A percentile compares a stretch with the other conserved stretches of the same genome.
phyloP scores from a whole-genome alignment of 2,113 vertebrate genomes.

The Miniopterus natalensis region DNA sequence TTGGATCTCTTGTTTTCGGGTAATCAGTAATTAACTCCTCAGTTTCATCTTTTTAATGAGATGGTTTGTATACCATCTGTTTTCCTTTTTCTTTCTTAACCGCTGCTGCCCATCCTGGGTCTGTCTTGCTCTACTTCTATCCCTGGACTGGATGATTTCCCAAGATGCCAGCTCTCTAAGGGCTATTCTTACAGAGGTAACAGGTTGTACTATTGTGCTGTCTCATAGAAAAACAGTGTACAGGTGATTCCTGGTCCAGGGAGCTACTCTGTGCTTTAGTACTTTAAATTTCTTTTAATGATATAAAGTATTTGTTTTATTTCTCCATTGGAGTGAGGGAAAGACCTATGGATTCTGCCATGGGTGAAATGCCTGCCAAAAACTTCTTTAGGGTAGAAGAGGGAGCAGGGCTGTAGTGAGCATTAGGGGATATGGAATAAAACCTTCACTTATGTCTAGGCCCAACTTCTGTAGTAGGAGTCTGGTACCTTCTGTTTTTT shows the following conservation, averaged over 20 bases:
- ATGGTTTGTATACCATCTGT: background rate
- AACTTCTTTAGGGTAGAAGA: background rate
- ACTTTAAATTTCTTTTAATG: background rate
- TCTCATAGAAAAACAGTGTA: background rate
- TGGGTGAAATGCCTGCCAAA: background rate
- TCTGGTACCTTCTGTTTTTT: background rate
- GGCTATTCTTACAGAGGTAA: background rate
- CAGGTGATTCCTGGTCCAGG: background rate
- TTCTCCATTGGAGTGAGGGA: background rate
- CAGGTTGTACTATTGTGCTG: background rate
- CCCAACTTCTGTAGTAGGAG: background rate
- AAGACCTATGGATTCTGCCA: background rate
- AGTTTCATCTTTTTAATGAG: constrained; percentile 22
- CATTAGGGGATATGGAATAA: background rate
- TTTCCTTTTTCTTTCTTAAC: background rate
- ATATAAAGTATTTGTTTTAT: background rate
- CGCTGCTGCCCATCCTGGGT: background rate
- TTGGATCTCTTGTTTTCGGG: constrained; percentile 16
- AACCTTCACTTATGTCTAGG: constrained; percentile 3
- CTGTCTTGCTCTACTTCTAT: background rate
- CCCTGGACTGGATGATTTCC: background rate
- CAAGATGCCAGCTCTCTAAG: background rate
- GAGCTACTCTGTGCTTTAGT: background rate
- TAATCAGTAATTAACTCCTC: constrained; percentile 34
- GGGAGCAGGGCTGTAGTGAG: background rate